Evolutionary conservation across 2,888 invertebrate genomes (phyloP), one percentile per base, ranked within the genome.

Genomic region (Gymnoscelis rufifasciata): DNA sequence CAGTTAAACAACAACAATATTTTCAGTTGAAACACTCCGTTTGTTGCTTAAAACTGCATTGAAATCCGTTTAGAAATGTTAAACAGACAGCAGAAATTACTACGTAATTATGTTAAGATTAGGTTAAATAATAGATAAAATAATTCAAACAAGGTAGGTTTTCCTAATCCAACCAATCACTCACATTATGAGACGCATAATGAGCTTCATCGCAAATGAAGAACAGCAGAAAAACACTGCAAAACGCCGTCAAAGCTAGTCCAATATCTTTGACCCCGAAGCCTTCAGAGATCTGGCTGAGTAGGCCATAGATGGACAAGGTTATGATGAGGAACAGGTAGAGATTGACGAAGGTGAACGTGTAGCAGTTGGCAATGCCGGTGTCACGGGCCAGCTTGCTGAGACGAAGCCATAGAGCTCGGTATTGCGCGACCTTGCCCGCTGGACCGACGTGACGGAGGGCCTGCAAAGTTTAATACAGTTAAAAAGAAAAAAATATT

Each of bases 131-230:
- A n/a, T n/a, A n/a, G n/a, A n/a, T n/a, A n/a, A n/a, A n/a, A n/a
- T n/a, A n/a, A n/a, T n/a, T n/a, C n/a, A n/a, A n/a, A n/a, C n/a
- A n/a, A n/a, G n/a, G n/a, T n/a, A n/a, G n/a, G n/a, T n/a, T n/a
- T n/a, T n/a, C n/a, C n/a, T n/a, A n/a, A n/a, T n/a, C n/a, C n/a
- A n/a, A n/a, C 7, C 12, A 30, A 15, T 10, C 44, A 77, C 90
- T 89, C 69, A 92, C 93, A 73, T 92, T 92, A 57, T 92, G 91
- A 0, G 93, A 92, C 3, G 93, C 93, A 60, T 92, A 92, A 66
- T 93, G 93, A 0, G 93, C 93, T 68, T 93, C 92, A 57, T 93
- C 93, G 60, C 93, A 93, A 51, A 93, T 91, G 56, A 92, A 92
- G 71, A 92, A 93, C n/a, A 93, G 73, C 37, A 93, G 64, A 28